Evolutionary conservation across 2,888 invertebrate genomes (phyloP), one percentile per base, ranked within the genome.

Genomic region (Tyria jacobaeae): DNA sequence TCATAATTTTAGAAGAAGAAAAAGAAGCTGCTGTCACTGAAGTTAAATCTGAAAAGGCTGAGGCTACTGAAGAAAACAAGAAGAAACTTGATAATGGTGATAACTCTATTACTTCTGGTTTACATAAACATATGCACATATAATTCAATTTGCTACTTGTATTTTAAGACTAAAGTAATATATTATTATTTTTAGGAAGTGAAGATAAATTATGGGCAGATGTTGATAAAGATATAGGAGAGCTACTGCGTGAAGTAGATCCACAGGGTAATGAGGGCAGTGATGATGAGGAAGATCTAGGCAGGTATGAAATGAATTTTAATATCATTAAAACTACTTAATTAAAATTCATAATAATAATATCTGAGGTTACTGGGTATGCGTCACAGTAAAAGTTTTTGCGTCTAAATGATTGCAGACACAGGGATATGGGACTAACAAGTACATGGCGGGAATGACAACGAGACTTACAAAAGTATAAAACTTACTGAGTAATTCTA

Each of bases 121-220:
- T n/a, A n/a, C n/a, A n/a, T n/a, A n/a, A n/a, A n/a, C 57, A 68
- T 62, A 57, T 5, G 21, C 12, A 25, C 17, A 12, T 12, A 21
- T 10, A 44, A 44, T 2, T 21, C 12, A 44, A 21, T 21, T 44
- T 21, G 0, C 10, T 55, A 27, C 27, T 50, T 55, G 5, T 25
- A 14, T 6, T 24, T 21, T 24, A 37, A 35, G 6, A 24, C 10
- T n/a, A n/a, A n/a, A 52, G 7, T 14, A 21, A 34, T 21, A 7
- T 14, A 15, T 90, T 91, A 90, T 70, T 60, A 64, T 59, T 9
- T 75, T 25, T 68, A 90, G 95, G 91, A 35, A 95, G 90, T 64
- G 96, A 96, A 75, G 96, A 96, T 76, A 96, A 97, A 79, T 81
- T 96, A 60, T 97, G 97, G 97, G 97, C 96, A 31, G 97, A 97